A percentile compares a stretch with the other conserved stretches of the same genome.
These are phyloP conservation scores for Adoxophyes honmai DNA, from an alignment of 1,140 invertebrate genomes.

Conservation along the genomic window DNA sequence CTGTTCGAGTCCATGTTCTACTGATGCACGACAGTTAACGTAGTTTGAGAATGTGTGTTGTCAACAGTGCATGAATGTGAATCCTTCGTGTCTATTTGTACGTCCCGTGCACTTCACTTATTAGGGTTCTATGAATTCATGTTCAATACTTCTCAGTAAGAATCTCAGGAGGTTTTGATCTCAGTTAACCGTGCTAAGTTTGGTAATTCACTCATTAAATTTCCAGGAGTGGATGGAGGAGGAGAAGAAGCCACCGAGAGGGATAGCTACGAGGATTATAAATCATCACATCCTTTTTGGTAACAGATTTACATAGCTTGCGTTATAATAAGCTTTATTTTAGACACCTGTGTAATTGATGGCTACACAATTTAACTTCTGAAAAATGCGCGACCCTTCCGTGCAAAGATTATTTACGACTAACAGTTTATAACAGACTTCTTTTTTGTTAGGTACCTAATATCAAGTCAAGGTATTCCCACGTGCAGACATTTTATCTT, in stretches of 20 bases:
- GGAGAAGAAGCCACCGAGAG: constrained; percentile 70
- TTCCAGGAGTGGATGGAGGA: constrained; percentile 72
- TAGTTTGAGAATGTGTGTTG: neutral
- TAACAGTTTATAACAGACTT: too few relatives aligned
- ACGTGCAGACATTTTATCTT: too few relatives aligned
- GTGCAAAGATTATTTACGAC: too few relatives aligned
- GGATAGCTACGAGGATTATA: constrained; percentile 76
- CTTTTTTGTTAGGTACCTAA: too few relatives aligned
- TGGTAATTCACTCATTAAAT: neutral
- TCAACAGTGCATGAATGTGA: constrained; percentile 3
- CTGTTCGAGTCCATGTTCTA: neutral
- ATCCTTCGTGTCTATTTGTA: constrained; percentile 3
- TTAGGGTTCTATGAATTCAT: constrained; percentile 2
- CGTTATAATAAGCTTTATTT: too few relatives aligned
- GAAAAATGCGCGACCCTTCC: too few relatives aligned
- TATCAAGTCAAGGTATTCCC: too few relatives aligned
- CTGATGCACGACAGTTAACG: neutral
- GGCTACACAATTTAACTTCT: too few relatives aligned
- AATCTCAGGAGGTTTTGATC: neutral
- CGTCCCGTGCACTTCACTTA: constrained; percentile 12
- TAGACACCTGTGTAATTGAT: too few relatives aligned
- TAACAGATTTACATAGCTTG: constrained; percentile 25
- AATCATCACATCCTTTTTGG: constrained; percentile 76
- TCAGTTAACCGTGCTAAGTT: neutral
- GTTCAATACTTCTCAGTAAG: neutral